These are phyloP conservation scores for Oedothorax gibbosus DNA, from an alignment of 1,140 invertebrate species.

Conservation along the genomic window DNA sequence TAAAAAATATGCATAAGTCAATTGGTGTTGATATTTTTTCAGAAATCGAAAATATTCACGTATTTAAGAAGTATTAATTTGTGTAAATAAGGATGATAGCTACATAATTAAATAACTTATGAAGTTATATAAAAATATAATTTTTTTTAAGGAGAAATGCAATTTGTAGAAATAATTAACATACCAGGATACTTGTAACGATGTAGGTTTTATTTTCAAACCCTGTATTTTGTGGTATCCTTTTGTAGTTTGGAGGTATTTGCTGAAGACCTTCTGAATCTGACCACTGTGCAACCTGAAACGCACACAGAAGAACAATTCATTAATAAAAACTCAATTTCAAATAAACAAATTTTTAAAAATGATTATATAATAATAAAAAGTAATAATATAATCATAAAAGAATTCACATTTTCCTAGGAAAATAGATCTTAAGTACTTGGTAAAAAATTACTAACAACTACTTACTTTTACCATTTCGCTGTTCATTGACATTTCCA, in stretches of 20 bases:
- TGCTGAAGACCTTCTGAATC: conserved; percentile 82
- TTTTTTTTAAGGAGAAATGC: too few relatives aligned
- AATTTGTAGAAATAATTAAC: background rate
- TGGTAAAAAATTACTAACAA: background rate
- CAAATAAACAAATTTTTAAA: background rate
- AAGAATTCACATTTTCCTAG: too few relatives aligned
- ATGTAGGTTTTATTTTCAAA: conserved; percentile 90
- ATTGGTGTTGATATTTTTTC: too few relatives aligned
- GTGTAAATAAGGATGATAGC: too few relatives aligned
- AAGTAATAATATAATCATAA: too few relatives aligned
- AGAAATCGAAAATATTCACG: too few relatives aligned
- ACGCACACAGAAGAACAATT: background rate
- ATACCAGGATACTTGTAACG: conserved; percentile 87
- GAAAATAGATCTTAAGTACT: too few relatives aligned
- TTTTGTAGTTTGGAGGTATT: conserved; percentile 82
- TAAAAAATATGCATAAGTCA: too few relatives aligned
- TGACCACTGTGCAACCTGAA: conserved; percentile 90
- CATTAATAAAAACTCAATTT: background rate
- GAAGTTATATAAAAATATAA: too few relatives aligned
- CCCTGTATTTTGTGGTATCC: conserved; percentile 75
- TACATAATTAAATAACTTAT: too few relatives aligned
- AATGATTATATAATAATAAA: background rate
- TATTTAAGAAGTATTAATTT: too few relatives aligned
- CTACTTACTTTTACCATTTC: conserved; percentile 83
- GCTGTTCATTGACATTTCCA: conserved; percentile 92